phyloP scores from a whole-genome alignment of 2,113 vertebrate species.

The Protobothrops mucrosquamatus region DNA sequence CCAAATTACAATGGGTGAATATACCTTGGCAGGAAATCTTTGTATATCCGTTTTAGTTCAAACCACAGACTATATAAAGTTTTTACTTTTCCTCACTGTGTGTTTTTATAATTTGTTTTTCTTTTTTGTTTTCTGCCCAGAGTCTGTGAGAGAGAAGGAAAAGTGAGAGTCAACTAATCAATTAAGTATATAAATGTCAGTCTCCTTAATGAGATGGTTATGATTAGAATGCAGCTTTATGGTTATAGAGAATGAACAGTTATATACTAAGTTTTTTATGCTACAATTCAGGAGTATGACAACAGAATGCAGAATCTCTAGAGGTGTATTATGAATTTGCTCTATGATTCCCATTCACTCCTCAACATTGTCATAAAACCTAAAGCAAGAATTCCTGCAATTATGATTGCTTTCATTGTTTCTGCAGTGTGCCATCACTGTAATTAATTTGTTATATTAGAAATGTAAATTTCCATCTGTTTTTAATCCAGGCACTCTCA shows the following conservation, averaged over 20 bases:
- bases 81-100: not conserved
- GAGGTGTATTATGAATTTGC: not conserved
- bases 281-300: not conserved
- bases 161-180: not conserved
- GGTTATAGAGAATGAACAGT: not conserved
- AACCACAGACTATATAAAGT: not conserved
- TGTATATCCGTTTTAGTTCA: not conserved
- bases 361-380: not conserved
- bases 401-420: not conserved
- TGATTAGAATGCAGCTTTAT: not conserved
- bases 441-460: constrained; percentile 9
- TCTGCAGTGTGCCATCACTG: not conserved
- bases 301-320: not conserved
- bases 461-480: constrained; percentile 17
- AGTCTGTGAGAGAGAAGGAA: not conserved
- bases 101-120: not conserved
- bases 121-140: not conserved
- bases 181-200: not conserved
- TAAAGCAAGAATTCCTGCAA: not conserved
- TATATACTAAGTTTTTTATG: not conserved
- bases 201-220: not conserved
- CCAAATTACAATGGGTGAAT: not conserved
- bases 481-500: not conserved
- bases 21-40: not conserved
- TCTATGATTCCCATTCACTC: not conserved